phyloP scores from a whole-genome alignment of 2,797 vertebrate genomes.

The Sebastes matsubarae region DNA sequence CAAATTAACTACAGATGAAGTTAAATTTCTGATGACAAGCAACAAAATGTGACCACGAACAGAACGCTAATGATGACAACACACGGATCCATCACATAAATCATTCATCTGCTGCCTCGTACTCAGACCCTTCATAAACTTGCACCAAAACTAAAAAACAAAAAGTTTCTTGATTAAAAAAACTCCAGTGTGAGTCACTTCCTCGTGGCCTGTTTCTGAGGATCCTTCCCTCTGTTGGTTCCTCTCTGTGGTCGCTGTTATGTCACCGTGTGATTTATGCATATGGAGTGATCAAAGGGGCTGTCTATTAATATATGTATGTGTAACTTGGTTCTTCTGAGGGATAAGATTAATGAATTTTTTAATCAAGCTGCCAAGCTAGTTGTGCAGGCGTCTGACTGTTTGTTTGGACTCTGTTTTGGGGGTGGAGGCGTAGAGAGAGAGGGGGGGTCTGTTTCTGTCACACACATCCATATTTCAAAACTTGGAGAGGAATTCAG shows the following conservation, averaged over 20 bases:
- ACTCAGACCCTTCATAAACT: neutral
- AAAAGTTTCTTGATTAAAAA: slow-evolving; percentile 15
- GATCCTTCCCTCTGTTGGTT: slow-evolving; percentile 42
- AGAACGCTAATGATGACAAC: no score
- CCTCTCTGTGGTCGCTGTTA: slow-evolving; percentile 48
- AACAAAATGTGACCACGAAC: no score
- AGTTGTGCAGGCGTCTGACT: neutral
- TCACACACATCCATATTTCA: slow-evolving; percentile 53
- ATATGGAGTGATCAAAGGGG: slow-evolving; percentile 53
- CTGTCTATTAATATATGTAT: slow-evolving; percentile 55
- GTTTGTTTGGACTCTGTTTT: slow-evolving; percentile 35
- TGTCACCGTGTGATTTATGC: slow-evolving; percentile 60
- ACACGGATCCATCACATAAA: neutral
- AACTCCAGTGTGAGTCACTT: slow-evolving; percentile 46
- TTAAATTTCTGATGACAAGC: no score
- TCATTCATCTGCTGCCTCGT: neutral
- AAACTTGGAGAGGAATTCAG: slow-evolving; percentile 55
- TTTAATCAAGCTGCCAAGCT: slow-evolving; percentile 15
- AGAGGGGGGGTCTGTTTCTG: neutral
- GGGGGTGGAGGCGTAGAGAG: neutral
- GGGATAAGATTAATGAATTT: slow-evolving; percentile 19
- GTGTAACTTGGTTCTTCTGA: slow-evolving; percentile 45
- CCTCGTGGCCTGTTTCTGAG: slow-evolving; percentile 30
- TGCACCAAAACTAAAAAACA: neutral
- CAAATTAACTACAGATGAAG: no score